Evolutionary conservation across 2,888 invertebrate genomes (phyloP), one percentile per base, ranked within the genome.

Genomic region (Idaea biselata): DNA sequence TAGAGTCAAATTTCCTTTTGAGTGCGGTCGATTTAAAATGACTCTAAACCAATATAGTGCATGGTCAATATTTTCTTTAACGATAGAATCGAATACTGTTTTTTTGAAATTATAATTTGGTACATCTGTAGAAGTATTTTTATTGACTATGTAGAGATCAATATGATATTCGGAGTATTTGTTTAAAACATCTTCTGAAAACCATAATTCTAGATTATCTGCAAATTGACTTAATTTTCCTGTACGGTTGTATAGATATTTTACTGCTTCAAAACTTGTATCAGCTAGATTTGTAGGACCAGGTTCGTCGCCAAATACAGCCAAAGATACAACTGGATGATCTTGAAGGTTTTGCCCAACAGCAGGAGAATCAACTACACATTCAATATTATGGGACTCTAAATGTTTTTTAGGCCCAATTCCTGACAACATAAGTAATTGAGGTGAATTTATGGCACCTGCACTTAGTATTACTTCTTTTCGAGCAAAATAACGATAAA

Each of bases 321-420:
- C 75, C 0, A 93, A 60, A 6, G 90, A 91, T 18, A 88, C 71
- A 18, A 78, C 75, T 18, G 84, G 74, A 73, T 94, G 94, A 68
- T 94, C 94, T 72, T 93, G 93, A n/a, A 94, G 82, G 75, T 94
- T 93, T 66, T 85, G 73, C 0, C 94, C 94, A 0, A 94, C 94
- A 0, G 83, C 89, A 0, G 86, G 83, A 4, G 83, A 84, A 69
- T 94, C 79, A 17, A 85, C 75, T 56, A 87, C 68, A 0, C 87
- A 80, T 0, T 71, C 11, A 58, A 93, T 90, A 11, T 86, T 82
- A 8, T 86, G 81, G 0, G 82, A 73, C 14, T 68, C 56, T 0
- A 93, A 73, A 58, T 93, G 83, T 0, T 82, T 64, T 64, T 74
- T 79, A 58, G 91, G 88, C 25, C 25, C 25, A 25, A 25, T 25